phyloP scores from a whole-genome alignment of 2,888 invertebrate species.

The Zelleria hepariella region DNA sequence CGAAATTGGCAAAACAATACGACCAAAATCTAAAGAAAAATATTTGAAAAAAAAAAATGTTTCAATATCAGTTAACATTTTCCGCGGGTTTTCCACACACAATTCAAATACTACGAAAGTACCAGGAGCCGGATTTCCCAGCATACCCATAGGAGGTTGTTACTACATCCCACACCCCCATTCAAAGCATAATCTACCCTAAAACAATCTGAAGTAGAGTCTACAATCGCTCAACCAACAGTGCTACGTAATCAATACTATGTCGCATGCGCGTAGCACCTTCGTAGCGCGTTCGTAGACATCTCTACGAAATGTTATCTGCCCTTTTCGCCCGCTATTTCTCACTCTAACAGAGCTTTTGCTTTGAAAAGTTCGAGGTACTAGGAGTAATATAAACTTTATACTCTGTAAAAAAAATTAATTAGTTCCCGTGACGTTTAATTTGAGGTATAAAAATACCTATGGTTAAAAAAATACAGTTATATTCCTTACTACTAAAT shows the following conservation, averaged over 20 bases:
- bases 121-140: constrained; percentile 12
- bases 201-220: neutral
- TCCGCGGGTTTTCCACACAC: neutral
- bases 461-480: too few species aligned
- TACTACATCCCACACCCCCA: neutral
- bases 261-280: constrained; percentile 23
- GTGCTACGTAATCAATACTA: constrained; percentile 36
- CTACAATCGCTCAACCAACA: constrained; percentile 9
- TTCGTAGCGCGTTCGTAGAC: constrained; percentile 39
- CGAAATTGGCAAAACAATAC: too few species aligned
- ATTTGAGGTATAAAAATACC: too few species aligned
- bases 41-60: neutral
- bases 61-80: neutral
- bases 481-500: too few species aligned
- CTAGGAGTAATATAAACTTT: neutral
- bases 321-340: constrained; percentile 23
- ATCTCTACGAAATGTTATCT: constrained; percentile 11
- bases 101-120: neutral
- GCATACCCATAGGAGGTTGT: neutral
- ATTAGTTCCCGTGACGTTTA: too few species aligned
- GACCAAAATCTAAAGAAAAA: too few species aligned
- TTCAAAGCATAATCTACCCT: constrained; percentile 15
- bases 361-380: neutral
- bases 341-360: neutral
- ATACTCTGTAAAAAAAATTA: too few species aligned